phyloP scores from a whole-genome alignment of 1,140 invertebrate genomes.

The Drosophila sucinea region DNA sequence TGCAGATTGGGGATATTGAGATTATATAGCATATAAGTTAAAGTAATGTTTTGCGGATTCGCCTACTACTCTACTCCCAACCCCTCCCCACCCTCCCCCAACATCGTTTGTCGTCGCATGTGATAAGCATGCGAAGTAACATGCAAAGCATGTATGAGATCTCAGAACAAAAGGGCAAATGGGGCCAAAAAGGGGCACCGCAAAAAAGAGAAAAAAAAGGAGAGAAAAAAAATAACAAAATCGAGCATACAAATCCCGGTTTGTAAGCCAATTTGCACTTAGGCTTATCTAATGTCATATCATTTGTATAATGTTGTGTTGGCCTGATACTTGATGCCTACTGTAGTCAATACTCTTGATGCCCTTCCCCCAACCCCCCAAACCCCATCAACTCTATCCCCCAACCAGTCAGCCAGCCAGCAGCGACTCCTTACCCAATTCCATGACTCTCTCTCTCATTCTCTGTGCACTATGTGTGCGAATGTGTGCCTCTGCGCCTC shows the following conservation, averaged over 20 bases:
- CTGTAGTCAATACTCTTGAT: constrained; percentile 56
- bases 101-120: constrained; percentile 15
- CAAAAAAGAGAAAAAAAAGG: constrained; percentile 18
- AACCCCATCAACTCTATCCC: neutral
- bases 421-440: constrained; percentile 1
- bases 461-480: constrained; percentile 37
- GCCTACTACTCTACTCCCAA: constrained; percentile 1
- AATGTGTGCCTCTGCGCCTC: constrained; percentile 45
- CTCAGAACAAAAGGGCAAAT: constrained; percentile 9
- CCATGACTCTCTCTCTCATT: neutral
- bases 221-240: no score
- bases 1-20: constrained; percentile 11
- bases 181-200: constrained; percentile 27
- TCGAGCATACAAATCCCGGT: constrained; percentile 78
- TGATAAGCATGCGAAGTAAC: constrained; percentile 43
- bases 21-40: constrained; percentile 41
- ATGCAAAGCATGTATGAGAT: constrained; percentile 34
- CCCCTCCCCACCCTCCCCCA: no score
- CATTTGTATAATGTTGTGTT: constrained; percentile 83
- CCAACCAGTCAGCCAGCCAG: neutral
- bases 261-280: constrained; percentile 83
- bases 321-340: constrained; percentile 76
- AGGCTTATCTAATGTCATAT: constrained; percentile 83
- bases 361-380: neutral
- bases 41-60: constrained; percentile 54